Base-by-base conservation (phyloP, 2,113 vertebrate genomes). In the Tachuris rubrigastra region DNA sequence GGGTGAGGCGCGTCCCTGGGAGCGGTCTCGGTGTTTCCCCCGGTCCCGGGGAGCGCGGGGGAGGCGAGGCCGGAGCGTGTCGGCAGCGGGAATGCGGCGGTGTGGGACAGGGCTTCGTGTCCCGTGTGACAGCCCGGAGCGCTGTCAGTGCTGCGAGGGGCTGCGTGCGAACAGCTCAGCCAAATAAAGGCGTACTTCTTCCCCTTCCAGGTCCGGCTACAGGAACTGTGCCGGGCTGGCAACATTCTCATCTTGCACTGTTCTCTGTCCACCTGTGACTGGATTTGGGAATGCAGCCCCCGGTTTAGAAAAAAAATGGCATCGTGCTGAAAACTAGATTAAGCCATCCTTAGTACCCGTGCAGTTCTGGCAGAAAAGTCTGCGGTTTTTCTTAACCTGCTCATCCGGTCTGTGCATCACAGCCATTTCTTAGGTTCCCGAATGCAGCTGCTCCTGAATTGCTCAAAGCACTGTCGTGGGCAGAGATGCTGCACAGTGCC, bases 181-280 rank as follows among this genome's bases (percentile, higher is more conserved):
- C 3, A 6, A 41, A 60, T 35, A 52, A 22, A 35, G 14, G 35
- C 25, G 0, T 23, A 1, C 28, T 60, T 44, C 58, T 9, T 8
- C 31, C 50, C 9, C 15, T 37, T 50, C 35, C 39, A 20, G 41
- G 8, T 16, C 23, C 18, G 30, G 65, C 52, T 21, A 1, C 27
- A 42, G 68, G 31, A 31, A 37, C 16, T 10, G 8, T 1, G 2
- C 17, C 28, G 33, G 20, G 15, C 41, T 33, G 0, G 0, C 14
- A 6, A 6, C 16, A 37, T 21, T 18, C 3, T 6, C 3, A 2
- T 52, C 84, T 80, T 71, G 59, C 27, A 7, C 21, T 75, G 12
- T 0, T 28, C 2, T 28, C 27, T 50, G 1, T 20, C 33, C 28
- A 1, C 9, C 56, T 44, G 31, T 46, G 27, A 5, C 35, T 35